Conservation (phyloP, 2,113 vertebrate genomes). For the Tupaia tana region DNA sequence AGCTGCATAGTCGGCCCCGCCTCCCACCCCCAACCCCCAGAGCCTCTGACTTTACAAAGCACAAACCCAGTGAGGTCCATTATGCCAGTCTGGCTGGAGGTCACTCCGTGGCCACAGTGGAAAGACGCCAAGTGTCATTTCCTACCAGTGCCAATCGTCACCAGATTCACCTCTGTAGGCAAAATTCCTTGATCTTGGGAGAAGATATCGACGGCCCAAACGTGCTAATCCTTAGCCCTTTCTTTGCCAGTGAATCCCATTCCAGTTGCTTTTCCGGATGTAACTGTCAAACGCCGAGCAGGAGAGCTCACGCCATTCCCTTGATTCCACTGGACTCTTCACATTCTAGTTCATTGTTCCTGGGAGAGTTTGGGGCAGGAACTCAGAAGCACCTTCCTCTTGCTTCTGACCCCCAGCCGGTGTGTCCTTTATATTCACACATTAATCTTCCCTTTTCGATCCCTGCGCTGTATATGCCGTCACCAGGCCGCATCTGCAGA, state of each 20-base stretch:
- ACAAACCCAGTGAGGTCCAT: neutral
- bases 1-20: neutral
- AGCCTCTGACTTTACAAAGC: conserved; percentile 4
- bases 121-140: neutral
- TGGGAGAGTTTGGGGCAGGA: neutral
- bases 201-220: neutral
- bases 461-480: conserved; percentile 6
- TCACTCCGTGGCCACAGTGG: neutral
- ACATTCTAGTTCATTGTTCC: neutral
- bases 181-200: neutral
- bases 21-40: neutral
- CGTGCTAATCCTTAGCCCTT: neutral
- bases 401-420: neutral
- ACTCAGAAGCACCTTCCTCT: neutral
- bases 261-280: neutral
- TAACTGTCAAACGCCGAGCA: neutral
- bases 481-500: neutral
- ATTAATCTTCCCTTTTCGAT: conserved; percentile 3
- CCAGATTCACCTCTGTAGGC: neutral
- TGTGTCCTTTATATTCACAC: neutral
- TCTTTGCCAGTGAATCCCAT: neutral
- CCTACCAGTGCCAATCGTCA: neutral
- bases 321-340: neutral
- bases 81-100: neutral
- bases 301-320: neutral